These are phyloP conservation scores for Xestia rhomboidea DNA, from an alignment of 2,888 invertebrate species.

Conservation along the genomic window DNA sequence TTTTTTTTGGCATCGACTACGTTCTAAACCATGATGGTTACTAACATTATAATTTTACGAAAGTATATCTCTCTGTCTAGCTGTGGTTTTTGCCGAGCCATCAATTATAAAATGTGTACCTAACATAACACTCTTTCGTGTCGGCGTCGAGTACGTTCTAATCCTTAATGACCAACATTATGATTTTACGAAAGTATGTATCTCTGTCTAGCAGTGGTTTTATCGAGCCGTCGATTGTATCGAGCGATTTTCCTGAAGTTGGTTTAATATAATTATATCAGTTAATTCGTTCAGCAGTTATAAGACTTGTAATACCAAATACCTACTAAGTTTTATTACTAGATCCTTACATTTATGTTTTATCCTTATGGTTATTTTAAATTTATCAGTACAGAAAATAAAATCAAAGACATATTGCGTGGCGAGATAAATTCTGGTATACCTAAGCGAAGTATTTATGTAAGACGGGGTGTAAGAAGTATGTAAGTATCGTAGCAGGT, in stretches of 20 bases:
- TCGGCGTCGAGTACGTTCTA: no score
- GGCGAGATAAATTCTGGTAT: background rate
- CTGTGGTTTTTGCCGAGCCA: background rate
- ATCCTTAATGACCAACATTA: no score
- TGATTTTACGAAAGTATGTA: background rate
- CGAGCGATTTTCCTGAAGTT: background rate
- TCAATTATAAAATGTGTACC: no score
- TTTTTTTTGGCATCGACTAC: no score
- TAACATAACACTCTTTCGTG: no score
- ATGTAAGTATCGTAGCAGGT: background rate
- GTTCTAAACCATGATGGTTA: no score
- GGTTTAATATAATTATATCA: background rate
- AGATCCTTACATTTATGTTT: background rate
- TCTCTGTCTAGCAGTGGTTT: background rate
- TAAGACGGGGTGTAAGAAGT: background rate
- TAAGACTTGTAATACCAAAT: background rate
- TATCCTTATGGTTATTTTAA: no score
- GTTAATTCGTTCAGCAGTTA: background rate
- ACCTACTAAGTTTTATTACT: background rate
- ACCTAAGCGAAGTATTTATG: background rate
- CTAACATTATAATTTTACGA: background rate
- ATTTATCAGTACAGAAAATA: no score
- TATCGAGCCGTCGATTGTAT: background rate
- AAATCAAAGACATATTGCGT: no score
- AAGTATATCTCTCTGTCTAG: background rate